A percentile compares a stretch with the other conserved stretches of the same genome.
phyloP scores from a whole-genome alignment of 2,797 vertebrate genomes.

The Psittacula derbiana region DNA sequence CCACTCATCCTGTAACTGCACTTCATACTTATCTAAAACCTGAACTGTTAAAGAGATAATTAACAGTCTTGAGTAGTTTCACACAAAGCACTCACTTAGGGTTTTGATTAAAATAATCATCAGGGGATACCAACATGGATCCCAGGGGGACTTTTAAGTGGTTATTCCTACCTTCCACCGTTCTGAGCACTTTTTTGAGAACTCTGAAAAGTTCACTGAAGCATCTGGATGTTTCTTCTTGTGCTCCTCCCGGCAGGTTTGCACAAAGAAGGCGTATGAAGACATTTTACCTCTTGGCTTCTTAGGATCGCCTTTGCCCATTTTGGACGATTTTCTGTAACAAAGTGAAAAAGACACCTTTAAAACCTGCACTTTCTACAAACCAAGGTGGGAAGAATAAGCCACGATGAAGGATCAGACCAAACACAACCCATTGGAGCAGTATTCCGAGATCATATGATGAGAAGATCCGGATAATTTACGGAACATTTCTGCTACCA shows the following conservation, averaged over 20 bases:
- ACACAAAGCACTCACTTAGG: not conserved
- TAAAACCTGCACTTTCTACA: not conserved
- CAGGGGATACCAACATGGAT: not conserved
- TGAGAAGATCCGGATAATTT: not conserved
- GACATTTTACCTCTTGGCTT: slow-evolving; percentile 99
- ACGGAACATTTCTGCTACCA: not conserved
- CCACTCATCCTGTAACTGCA: not conserved
- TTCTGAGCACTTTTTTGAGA: slow-evolving; percentile 98
- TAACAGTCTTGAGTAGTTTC: rapidly evolving
- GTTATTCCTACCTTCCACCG: slow-evolving; percentile 89
- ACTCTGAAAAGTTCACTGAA: slow-evolving; percentile 94
- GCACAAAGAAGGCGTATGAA: slow-evolving; percentile 98
- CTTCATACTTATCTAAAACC: not conserved
- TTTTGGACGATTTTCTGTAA: slow-evolving; percentile 80
- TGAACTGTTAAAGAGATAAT: not conserved
- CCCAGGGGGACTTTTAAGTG: not conserved
- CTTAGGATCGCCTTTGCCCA: slow-evolving; percentile 93
- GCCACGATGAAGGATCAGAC: rapidly evolving
- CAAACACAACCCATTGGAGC: not conserved
- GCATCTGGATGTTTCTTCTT: slow-evolving; percentile 98
- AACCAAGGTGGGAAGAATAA: not conserved
- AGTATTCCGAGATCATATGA: not conserved
- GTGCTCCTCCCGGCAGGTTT: slow-evolving; percentile 96
- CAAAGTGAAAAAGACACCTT: not conserved
- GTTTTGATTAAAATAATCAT: not conserved